Percentiles rank a stretch among this genome's conserved stretches.
Conservation (phyloP, 2,113 vertebrate species). For the Smithornis capensis region DNA sequence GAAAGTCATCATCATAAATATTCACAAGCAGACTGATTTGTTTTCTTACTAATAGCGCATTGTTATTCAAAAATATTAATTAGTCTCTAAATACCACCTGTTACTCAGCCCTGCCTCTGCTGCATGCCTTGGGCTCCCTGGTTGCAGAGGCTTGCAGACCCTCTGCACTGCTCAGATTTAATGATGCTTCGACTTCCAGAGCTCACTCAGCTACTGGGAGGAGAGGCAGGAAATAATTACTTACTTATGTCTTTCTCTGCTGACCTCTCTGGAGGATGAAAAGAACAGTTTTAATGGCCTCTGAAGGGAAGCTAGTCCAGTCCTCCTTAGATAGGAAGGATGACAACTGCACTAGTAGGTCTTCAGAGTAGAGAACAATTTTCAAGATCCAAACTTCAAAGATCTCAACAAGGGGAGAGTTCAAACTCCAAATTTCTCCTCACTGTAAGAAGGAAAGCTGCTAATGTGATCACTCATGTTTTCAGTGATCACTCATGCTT, state of each 20-base stretch:
- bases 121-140: background rate
- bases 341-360: background rate
- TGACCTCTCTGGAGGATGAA: slow-evolving; percentile 25
- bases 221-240: slow-evolving; percentile 52
- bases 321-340: background rate
- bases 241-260: background rate
- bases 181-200: slow-evolving; percentile 20
- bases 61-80: slow-evolving; percentile 59
- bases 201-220: background rate
- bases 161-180: background rate
- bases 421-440: slow-evolving; percentile 5
- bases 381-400: slow-evolving; percentile 43
- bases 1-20: slow-evolving; percentile 42
- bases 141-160: background rate
- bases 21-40: slow-evolving; percentile 26
- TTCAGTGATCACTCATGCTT: background rate
- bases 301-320: slow-evolving; percentile 31
- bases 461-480: background rate
- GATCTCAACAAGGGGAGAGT: background rate
- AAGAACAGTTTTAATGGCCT: background rate
- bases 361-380: background rate
- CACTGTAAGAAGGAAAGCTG: background rate
- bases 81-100: slow-evolving; percentile 48
- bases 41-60: slow-evolving; percentile 37
- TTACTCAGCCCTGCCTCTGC: background rate